These are phyloP conservation scores for Trachops cirrhosus DNA, from an alignment of 2,797 vertebrate species.

Conservation along the genomic window DNA sequence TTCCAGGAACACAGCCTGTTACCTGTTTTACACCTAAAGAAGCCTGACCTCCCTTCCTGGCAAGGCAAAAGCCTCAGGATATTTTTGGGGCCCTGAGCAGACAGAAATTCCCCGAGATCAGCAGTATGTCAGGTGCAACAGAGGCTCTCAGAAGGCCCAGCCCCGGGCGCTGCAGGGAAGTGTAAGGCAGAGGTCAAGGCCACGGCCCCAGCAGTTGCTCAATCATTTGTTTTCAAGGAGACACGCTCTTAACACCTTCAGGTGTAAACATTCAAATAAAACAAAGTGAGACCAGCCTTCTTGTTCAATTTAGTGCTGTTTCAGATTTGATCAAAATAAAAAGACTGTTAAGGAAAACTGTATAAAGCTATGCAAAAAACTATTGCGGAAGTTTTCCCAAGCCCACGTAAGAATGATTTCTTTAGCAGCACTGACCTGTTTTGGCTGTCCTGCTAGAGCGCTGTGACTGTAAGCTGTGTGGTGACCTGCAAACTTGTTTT, in stretches of 20 bases:
- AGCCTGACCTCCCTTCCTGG: background rate
- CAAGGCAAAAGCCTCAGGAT: background rate
- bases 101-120: background rate
- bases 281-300: background rate
- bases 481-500: background rate
- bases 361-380: background rate
- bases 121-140: accelerated
- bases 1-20: background rate
- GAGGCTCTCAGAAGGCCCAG: background rate
- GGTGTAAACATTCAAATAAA: background rate
- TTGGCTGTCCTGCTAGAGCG: background rate
- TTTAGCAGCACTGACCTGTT: background rate
- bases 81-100: background rate
- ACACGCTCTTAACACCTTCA: background rate
- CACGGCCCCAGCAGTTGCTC: background rate
- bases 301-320: background rate
- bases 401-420: background rate
- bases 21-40: background rate
- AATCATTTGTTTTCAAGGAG: background rate
- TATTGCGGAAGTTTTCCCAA: background rate
- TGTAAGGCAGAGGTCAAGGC: background rate
- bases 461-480: background rate
- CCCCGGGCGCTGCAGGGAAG: background rate
- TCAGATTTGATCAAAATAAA: background rate
- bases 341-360: background rate